Conservation (phyloP, 2,888 invertebrate species). For the Coleophora flavipennella region DNA sequence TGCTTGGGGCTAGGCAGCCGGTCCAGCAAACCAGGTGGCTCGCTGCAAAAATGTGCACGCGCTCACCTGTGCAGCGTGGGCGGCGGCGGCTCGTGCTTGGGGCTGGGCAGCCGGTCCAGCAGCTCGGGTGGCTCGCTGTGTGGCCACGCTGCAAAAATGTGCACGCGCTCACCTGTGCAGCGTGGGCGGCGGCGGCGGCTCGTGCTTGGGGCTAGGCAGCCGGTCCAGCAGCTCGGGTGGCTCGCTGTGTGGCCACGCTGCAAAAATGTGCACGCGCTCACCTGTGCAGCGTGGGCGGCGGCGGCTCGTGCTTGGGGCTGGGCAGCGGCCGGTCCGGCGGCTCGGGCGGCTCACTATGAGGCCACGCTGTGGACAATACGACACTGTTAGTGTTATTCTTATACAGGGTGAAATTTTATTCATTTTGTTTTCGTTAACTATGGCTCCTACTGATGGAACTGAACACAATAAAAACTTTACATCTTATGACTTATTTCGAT, state of each 20-base stretch:
- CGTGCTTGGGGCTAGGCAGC: no score
- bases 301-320: slow-evolving; percentile 48
- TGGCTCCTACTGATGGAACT: no score
- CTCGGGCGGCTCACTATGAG: slow-evolving; percentile 12
- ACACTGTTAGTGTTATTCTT: no score
- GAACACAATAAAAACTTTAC: no score
- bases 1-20: slow-evolving; percentile 50
- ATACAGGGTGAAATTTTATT: no score
- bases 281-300: slow-evolving; percentile 45
- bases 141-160: slow-evolving; percentile 10
- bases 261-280: slow-evolving; percentile 14
- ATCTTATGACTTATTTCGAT: no score
- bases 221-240: slow-evolving; percentile 6
- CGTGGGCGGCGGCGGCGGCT: no score
- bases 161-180: no score
- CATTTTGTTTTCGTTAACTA: no score
- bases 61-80: no score
- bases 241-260: slow-evolving; percentile 5
- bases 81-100: no score
- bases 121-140: slow-evolving; percentile 1
- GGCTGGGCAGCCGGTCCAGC: no score
- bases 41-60: slow-evolving; percentile 8
- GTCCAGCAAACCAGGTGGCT: slow-evolving; percentile 14
- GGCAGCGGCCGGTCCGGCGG: slow-evolving; percentile 35
- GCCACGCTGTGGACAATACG: slow-evolving; percentile 8